Evolutionary conservation across 1,140 invertebrate genomes (phyloP).

Genomic region (Aphaenogaster floridana): DNA sequence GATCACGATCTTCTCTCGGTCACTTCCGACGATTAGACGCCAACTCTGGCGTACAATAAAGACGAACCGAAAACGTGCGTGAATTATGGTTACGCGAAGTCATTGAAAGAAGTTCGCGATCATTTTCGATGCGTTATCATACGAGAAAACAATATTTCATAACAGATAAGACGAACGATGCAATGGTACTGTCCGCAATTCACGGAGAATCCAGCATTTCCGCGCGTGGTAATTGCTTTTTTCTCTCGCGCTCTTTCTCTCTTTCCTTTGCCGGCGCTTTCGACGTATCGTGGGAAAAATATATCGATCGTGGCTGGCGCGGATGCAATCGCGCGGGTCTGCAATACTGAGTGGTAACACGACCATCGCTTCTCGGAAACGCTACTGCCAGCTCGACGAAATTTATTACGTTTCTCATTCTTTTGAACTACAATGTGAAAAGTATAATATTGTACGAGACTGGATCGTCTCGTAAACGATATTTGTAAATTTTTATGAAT

Average conservation of each 20-base stretch:
- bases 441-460: conserved; percentile 1
- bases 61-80: background rate
- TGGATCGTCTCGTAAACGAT: background rate
- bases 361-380: conserved; percentile 38
- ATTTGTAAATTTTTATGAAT: background rate
- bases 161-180: conserved; percentile 42
- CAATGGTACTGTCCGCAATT: conserved; percentile 5
- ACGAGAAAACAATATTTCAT: conserved; percentile 38
- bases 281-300: conserved; percentile 68
- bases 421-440: conserved; percentile 13
- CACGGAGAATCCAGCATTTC: background rate
- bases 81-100: background rate
- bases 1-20: background rate
- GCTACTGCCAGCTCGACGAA: conserved; percentile 18
- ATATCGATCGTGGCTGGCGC: conserved; percentile 61
- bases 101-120: background rate
- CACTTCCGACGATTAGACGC: conserved; percentile 13
- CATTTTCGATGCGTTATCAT: background rate
- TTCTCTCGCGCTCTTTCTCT: conserved; percentile 21
- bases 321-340: conserved; percentile 54
- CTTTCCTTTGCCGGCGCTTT: conserved; percentile 23
- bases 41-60: background rate
- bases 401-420: conserved; percentile 52
- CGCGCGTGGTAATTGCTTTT: conserved; percentile 53
- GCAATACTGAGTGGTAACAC: conserved; percentile 54